These are phyloP conservation scores for Numenius arquata DNA, from an alignment of 2,113 vertebrate genomes.

Conservation along the genomic window DNA sequence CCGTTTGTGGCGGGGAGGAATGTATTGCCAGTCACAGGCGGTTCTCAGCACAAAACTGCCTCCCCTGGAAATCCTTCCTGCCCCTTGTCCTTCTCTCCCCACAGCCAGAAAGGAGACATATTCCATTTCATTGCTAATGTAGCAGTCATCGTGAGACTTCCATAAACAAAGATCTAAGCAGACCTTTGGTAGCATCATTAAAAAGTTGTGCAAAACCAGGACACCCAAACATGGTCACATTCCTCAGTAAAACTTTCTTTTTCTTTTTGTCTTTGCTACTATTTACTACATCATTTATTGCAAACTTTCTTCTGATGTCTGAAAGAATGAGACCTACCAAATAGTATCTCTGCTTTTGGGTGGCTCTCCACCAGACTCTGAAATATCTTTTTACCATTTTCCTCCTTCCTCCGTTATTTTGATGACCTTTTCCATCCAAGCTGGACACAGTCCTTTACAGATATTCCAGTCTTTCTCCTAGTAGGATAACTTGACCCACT, in stretches of 20 bases:
- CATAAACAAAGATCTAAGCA: background rate
- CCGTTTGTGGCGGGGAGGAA: background rate
- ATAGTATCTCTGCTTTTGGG: background rate
- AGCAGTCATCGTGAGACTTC: background rate
- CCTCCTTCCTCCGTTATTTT: background rate
- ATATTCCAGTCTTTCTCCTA: background rate
- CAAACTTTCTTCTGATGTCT: background rate
- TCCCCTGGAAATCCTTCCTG: background rate
- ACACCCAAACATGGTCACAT: background rate
- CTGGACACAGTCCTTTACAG: background rate
- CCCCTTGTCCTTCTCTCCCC: background rate
- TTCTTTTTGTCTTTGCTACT: background rate
- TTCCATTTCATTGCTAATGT: background rate
- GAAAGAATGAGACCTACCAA: background rate
- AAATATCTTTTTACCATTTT: background rate
- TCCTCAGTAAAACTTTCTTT: background rate
- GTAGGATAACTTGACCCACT: background rate
- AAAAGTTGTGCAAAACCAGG: background rate
- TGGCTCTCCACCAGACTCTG: background rate
- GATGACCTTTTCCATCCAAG: background rate
- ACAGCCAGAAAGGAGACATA: background rate
- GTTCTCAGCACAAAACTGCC: background rate
- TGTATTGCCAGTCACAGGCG: background rate
- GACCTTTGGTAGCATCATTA: accelerated
- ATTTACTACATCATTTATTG: background rate